A percentile compares a stretch with the other conserved stretches of the same genome.
phyloP scores from a whole-genome alignment of 2,113 vertebrate species.

The Petaurus breviceps region DNA sequence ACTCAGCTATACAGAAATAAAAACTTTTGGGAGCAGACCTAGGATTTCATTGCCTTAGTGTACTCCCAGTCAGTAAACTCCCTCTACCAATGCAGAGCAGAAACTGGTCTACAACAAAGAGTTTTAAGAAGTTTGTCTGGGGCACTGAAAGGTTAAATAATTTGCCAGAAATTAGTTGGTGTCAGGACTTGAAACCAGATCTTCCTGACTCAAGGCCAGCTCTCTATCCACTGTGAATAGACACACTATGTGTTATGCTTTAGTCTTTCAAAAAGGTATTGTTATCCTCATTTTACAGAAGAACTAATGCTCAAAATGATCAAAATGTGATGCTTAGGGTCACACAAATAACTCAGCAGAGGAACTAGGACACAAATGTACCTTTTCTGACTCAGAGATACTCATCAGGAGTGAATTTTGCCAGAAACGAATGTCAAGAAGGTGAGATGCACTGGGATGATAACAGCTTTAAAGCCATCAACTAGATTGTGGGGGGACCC shows the following conservation, averaged over 20 bases:
- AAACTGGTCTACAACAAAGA: background rate
- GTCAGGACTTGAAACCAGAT: background rate
- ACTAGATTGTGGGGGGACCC: background rate
- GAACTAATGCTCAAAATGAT: background rate
- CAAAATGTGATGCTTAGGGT: background rate
- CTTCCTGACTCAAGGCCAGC: background rate
- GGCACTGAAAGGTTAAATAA: background rate
- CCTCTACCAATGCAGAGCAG: background rate
- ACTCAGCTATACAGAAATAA: background rate
- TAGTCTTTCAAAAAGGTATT: background rate
- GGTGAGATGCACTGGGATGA: background rate
- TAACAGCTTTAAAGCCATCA: background rate
- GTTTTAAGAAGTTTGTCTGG: background rate
- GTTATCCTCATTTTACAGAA: background rate
- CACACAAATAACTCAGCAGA: background rate
- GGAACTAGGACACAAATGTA: background rate
- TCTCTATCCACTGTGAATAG: background rate
- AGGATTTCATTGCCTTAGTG: background rate
- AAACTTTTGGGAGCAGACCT: background rate
- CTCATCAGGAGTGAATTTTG: background rate
- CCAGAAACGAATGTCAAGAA: background rate
- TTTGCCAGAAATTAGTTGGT: background rate
- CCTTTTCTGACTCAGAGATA: background rate
- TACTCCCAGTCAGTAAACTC: background rate
- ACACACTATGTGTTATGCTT: background rate